Evolutionary conservation across 2,888 invertebrate genomes (phyloP).

Genomic region (Byasa hedistus): DNA sequence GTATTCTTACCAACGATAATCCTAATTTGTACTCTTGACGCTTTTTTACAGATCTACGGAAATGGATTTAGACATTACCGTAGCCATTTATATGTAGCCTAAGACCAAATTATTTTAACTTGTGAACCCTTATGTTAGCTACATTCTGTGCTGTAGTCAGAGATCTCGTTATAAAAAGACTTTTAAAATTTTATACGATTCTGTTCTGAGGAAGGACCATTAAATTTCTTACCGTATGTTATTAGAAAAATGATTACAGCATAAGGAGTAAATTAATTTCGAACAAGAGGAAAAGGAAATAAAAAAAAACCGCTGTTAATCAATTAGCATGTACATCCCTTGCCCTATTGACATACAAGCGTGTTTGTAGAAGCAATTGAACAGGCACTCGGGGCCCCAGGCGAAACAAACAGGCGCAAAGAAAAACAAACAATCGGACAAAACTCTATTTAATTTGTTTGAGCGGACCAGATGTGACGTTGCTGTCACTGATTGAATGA

Average conservation of each 20-base stretch:
- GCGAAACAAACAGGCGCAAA: slow-evolving; percentile 53
- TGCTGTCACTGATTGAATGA: slow-evolving; percentile 30
- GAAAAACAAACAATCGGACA: slow-evolving; percentile 48
- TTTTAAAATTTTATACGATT: too few relatives aligned
- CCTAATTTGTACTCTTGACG: too few relatives aligned
- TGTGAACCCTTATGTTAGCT: too few relatives aligned
- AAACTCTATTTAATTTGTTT: slow-evolving; percentile 39
- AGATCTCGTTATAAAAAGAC: too few relatives aligned
- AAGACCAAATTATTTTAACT: too few relatives aligned
- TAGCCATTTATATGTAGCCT: too few relatives aligned
- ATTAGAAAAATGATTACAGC: neutral
- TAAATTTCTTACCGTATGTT: too few relatives aligned
- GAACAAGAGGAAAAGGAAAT: neutral
- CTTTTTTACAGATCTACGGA: too few relatives aligned
- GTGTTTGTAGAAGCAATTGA: slow-evolving; percentile 44
- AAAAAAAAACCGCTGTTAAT: slow-evolving; percentile 19
- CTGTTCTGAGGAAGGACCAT: too few relatives aligned
- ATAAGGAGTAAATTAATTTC: neutral
- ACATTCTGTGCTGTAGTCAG: too few relatives aligned
- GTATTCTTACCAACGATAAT: too few relatives aligned
- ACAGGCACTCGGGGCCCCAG: slow-evolving; percentile 36
- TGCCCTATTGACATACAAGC: slow-evolving; percentile 29
- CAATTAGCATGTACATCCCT: slow-evolving; percentile 28
- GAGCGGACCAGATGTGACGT: slow-evolving; percentile 48
- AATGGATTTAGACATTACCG: too few relatives aligned